Percentiles rank a stretch among this genome's conserved stretches.
These are phyloP conservation scores for Apolygus lucorum DNA, from an alignment of 1,140 invertebrate genomes.

Conservation along the genomic window DNA sequence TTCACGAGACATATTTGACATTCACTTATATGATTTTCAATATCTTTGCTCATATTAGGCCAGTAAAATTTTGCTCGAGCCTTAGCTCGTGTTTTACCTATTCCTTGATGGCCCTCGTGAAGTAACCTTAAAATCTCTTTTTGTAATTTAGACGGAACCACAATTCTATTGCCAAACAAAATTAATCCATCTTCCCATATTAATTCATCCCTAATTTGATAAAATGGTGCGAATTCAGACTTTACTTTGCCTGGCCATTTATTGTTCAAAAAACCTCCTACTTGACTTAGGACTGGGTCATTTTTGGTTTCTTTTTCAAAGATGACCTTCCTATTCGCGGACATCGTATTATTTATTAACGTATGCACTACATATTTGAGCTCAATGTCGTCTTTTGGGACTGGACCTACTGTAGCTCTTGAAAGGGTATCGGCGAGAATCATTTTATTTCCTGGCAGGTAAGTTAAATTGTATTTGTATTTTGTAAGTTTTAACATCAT, in stretches of 20 bases:
- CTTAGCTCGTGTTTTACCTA: neutral
- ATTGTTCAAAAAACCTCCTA: neutral
- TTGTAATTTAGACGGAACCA: neutral
- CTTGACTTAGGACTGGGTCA: neutral
- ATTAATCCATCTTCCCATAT: slow-evolving; percentile 2
- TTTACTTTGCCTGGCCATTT: slow-evolving; percentile 10
- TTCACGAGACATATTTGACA: slow-evolving; percentile 7
- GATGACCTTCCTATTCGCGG: neutral
- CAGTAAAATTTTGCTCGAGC: slow-evolving; percentile 15
- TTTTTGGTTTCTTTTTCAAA: slow-evolving; percentile 11
- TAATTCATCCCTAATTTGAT: slow-evolving; percentile 16
- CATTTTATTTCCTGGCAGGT: too few relatives aligned
- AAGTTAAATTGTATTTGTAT: too few relatives aligned
- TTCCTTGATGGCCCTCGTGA: slow-evolving; percentile 14
- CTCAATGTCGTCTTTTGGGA: neutral
- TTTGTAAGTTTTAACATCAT: too few relatives aligned
- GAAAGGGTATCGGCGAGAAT: too few relatives aligned
- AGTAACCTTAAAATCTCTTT: slow-evolving; percentile 1
- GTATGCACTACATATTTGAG: neutral
- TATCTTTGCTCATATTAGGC: slow-evolving; percentile 14
- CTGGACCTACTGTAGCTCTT: too few relatives aligned
- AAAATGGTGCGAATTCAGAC: neutral
- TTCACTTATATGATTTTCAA: neutral
- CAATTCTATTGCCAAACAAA: slow-evolving; percentile 15
- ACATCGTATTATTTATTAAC: neutral